Conservation (phyloP, 2,113 vertebrate species). For the Astatoreochromis straeleni region DNA sequence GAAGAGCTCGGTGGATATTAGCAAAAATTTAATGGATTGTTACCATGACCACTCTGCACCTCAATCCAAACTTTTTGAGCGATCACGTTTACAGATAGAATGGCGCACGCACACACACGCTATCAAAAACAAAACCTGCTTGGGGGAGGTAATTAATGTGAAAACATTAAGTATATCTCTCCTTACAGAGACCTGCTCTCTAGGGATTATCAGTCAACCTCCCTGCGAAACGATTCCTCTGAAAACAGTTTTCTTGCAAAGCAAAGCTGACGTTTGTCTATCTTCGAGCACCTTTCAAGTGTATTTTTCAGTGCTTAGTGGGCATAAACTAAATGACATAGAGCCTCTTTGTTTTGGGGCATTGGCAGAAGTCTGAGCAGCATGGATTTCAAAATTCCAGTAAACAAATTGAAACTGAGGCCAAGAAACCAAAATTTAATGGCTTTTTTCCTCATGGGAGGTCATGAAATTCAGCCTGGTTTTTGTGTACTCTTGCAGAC, state of each 20-base stretch:
- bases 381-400: not conserved
- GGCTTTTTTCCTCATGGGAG: not conserved
- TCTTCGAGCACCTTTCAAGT: not conserved
- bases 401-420: not conserved
- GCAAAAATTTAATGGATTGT: fast-evolving
- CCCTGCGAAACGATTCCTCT: not conserved
- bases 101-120: not conserved
- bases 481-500: not conserved
- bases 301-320: not conserved
- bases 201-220: not conserved
- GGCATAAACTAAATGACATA: not conserved
- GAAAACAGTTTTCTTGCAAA: not conserved
- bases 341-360: not conserved
- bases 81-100: not conserved
- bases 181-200: not conserved
- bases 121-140: not conserved
- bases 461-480: not conserved
- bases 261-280: fast-evolving
- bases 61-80: fast-evolving
- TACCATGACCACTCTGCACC: not conserved
- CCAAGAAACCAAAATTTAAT: not conserved
- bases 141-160: not conserved
- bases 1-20: not conserved
- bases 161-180: not conserved
- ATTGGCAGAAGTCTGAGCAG: not conserved